Evolutionary conservation across 2,888 invertebrate genomes (phyloP).

Genomic region (Drosophila quasianomalipes): DNA sequence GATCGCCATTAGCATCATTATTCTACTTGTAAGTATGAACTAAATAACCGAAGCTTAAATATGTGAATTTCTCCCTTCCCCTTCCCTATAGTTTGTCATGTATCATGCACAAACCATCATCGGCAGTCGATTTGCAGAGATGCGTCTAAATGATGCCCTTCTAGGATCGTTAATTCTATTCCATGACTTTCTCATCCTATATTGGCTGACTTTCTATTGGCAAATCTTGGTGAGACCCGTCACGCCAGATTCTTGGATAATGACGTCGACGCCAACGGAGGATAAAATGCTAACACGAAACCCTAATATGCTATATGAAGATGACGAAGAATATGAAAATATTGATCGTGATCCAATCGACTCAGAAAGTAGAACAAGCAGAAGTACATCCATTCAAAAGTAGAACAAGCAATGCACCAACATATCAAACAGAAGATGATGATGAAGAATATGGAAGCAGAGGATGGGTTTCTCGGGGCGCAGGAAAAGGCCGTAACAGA

Average conservation of each 20-base stretch:
- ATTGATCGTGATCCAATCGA: background rate
- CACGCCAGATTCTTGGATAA: conserved; percentile 1
- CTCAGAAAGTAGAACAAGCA: background rate
- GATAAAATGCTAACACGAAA: background rate
- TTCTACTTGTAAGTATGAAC: conserved; percentile 47
- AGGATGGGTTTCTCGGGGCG: background rate
- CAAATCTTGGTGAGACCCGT: conserved; percentile 34
- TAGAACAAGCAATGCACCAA: background rate
- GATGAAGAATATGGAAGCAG: background rate
- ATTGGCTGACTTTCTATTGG: conserved; percentile 67
- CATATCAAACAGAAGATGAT: background rate
- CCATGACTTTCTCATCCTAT: conserved; percentile 68
- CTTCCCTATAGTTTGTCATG: conserved; percentile 51
- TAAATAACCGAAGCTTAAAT: background rate
- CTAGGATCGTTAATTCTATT: conserved; percentile 62
- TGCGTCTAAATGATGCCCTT: conserved; percentile 53
- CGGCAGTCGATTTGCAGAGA: conserved; percentile 63
- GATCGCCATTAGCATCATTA: conserved; percentile 17
- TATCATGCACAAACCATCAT: conserved; percentile 63
- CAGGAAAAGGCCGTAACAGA: background rate
- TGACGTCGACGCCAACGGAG: background rate
- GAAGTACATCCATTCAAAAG: background rate
- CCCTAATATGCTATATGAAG: background rate
- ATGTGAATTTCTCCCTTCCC: rapidly evolving
- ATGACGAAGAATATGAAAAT: background rate